Evolutionary conservation across 30 jellyfish, hydroid and myxozoan species (phyloP), one percentile per base, ranked within the genome.

Genomic region (Rhopilema esculentum): DNA sequence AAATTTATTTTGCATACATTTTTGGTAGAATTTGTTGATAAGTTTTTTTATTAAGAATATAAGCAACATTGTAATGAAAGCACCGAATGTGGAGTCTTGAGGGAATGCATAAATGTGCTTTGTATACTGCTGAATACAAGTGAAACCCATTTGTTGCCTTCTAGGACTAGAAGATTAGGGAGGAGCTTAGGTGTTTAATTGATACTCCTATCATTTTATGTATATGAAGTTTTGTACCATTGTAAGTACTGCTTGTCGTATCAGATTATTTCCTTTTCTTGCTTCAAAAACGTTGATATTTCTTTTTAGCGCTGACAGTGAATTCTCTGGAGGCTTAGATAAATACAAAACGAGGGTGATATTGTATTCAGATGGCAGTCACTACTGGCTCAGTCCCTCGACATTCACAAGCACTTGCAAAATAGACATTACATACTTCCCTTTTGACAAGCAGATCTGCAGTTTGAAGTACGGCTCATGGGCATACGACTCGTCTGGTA

Each of bases 321-420:
- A 49, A 53, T 93, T 88, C 62, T 77, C 95, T 49, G 98, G 98
- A 27, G 99, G 99, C 52, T 8, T 31, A 7, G 92, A 84, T 31
- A 94, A 89, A 79, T 94, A 94, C 90, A 94, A 94, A 49, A 94
- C 97, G 21, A 52, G 88, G 72, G 86, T 94, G 1, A 80, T 82
- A 16, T 48, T 89, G 22, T 84, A 89, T 19, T 66, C 91, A 8
- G 82, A 63, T 19, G 99, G 99, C 23, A 30, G 30, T 29, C 91
- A 85, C 50, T 72, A 70, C 48, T 94, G 99, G 99, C 92, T 89
- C 9, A 53, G 95, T 53, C 99, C 99, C 4, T 91, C 88, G 18
- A 84, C 97, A 15, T 89, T 89, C 52, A 89, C 99, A 16, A 89
- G 97, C 89, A 89, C 99, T 48, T 94, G 99, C 72, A 84, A 72